Evolutionary conservation across 2,888 invertebrate genomes (phyloP).

Genomic region (Carabus problematicus): DNA sequence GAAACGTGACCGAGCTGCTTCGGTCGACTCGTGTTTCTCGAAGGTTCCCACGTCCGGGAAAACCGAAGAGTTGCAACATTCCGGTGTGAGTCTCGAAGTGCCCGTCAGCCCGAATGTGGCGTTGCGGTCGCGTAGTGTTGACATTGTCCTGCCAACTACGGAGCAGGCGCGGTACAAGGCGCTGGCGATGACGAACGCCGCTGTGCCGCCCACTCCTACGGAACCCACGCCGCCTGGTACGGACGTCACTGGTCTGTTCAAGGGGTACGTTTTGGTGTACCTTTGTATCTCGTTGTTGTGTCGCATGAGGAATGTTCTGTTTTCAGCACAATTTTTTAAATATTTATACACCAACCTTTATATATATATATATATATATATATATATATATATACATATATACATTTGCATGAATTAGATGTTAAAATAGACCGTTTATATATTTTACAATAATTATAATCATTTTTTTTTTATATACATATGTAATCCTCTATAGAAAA

Average conservation of each 20-base stretch:
- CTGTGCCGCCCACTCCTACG: constrained; percentile 56
- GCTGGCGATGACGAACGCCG: constrained; percentile 68
- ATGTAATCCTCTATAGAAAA: too few species aligned
- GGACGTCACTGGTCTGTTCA: constrained; percentile 50
- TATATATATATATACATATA: too few species aligned
- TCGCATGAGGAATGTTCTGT: not conserved
- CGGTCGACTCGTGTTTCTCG: constrained; percentile 86
- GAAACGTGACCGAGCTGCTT: constrained; percentile 84
- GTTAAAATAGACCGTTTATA: too few species aligned
- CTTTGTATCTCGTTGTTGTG: constrained; percentile 44
- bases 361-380: too few species aligned
- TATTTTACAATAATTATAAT: too few species aligned
- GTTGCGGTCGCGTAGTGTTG: constrained; percentile 82
- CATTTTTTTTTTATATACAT: too few species aligned
- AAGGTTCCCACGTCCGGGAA: constrained; percentile 76
- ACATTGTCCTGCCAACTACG: constrained; percentile 86
- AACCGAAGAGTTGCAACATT: constrained; percentile 73
- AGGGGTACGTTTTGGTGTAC: constrained; percentile 57
- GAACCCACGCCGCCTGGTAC: constrained; percentile 43
- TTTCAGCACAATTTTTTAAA: not conserved
- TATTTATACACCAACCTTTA: too few species aligned
- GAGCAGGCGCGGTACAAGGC: constrained; percentile 87
- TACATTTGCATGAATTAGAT: too few species aligned
- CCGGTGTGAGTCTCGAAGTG: constrained; percentile 70
- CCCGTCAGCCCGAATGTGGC: constrained; percentile 71